Evolutionary conservation across 2,113 vertebrate species (phyloP), one percentile per base, ranked within the genome.

Genomic region (Halcyon malimbica): DNA sequence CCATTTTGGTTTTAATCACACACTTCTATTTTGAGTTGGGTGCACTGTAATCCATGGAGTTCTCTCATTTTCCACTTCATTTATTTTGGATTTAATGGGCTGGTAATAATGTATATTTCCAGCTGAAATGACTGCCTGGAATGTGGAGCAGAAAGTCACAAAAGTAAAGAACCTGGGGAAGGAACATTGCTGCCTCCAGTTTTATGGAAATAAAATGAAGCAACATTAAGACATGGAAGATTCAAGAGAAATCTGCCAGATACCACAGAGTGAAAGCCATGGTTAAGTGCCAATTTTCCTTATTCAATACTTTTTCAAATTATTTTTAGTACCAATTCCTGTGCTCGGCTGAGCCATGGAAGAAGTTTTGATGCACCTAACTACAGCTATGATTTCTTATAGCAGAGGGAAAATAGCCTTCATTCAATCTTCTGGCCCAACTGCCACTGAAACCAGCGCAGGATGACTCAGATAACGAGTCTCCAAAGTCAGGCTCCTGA

Each of bases 41-140:
- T 95, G 95, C 89, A 95, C 84, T 89, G 91, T 94, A 96, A 96
- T 92, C 96, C 92, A 89, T 35, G 70, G 96, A 96, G 94, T 96
- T 96, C 93, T 94, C 89, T 82, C 93, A 95, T 96, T 96, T 96
- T 96, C 95, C 89, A 91, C 91, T 87, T 96, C 94, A 95, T 93
- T 96, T 96, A 84, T 89, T 94, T 54, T 90, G 82, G 83, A 92
- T 91, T 93, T 96, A 97, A 97, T 96, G 96, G 88, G 59, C 87
- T 94, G 89, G 92, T 92, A 94, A 96, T 97, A 96, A 97, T 95
- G 95, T 91, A 71, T 94, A 94, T 94, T 97, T 96, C 94, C 85
- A 93, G 91, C 82, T 91, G 81, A 95, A 96, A 95, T 60, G 89
- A 83, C 84, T 94, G 94, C 54, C 87, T 95, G 92, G 79, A 97